Evolutionary conservation across 2,113 vertebrate genomes (phyloP), one percentile per base, ranked within the genome.

Genomic region (Actenoides lindsayi): DNA sequence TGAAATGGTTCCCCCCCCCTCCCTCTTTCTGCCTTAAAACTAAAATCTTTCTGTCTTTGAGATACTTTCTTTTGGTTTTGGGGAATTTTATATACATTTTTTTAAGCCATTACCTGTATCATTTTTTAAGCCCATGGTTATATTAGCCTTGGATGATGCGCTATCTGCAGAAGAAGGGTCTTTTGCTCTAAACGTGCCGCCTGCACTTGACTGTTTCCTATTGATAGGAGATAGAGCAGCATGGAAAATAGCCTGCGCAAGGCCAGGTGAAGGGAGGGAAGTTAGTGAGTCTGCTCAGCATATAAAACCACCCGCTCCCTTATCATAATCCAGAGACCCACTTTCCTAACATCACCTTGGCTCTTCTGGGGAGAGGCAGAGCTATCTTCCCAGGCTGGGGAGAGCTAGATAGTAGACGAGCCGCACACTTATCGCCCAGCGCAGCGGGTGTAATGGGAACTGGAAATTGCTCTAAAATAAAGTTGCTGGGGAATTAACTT

Each of bases 401-500:
- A 63, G 84, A 88, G 81, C 53, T 35, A 95, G 97, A 97, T 96
- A 97, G 95, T 28, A 10, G 63, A 8, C 10, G 76, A 88, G 92
- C 74, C 9, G 5, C 35, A 19, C 50, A 25, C 77, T 95, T 96
- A 94, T 17, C 87, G 39, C 79, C 82, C 11, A 0, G 74, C 90
- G 46, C 96, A 96, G 96, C 87, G 31, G 86, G 96, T 28, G n/a
- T 95, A 98, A 97, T 94, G 78, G 94, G 88, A 89, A 95, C 94
- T 77, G 86, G 56, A 98, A 97, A 98, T 97, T 96, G 96, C 96
- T 97, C 97, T 85, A 84, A 93, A 96, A 95, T 90, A 95, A 97
- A 97, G 95, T 97, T 97, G 86, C 87, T 16, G 53, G 95, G 96
- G 95, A 98, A 98, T 98, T 97, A 97, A 97, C 94, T 98, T 97